Evolutionary conservation across 2,113 vertebrate species (phyloP).

Genomic region (Pseudorhombus dupliciocellatus): DNA sequence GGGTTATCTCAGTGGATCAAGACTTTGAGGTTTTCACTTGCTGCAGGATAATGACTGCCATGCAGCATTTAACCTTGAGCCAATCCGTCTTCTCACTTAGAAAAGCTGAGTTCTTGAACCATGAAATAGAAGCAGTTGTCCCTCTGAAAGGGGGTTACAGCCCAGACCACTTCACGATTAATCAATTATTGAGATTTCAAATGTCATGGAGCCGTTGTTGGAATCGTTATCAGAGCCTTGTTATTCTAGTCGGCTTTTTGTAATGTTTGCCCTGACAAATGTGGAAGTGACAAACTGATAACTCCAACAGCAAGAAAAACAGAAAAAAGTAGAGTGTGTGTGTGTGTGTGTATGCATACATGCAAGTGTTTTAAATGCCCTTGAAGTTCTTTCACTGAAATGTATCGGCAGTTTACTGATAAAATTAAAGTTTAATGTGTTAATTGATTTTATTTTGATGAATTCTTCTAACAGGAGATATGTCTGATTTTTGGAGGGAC

Average conservation of each 20-base stretch:
- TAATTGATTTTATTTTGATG: neutral
- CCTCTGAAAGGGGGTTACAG: conserved; percentile 62
- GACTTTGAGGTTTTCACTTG: conserved; percentile 49
- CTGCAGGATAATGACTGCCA: conserved; percentile 76
- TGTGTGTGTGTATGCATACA: neutral
- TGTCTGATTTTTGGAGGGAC: neutral
- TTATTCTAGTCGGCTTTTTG: conserved; percentile 11
- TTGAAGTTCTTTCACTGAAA: no score
- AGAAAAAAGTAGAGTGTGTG: conserved; percentile 5
- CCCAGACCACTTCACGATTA: conserved; percentile 57
- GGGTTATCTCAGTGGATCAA: conserved; percentile 58
- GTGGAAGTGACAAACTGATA: conserved; percentile 51
- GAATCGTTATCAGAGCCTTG: conserved; percentile 20
- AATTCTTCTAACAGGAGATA: conserved; percentile 7
- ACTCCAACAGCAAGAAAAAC: conserved; percentile 16
- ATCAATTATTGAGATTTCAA: conserved; percentile 65
- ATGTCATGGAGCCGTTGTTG: conserved; percentile 22
- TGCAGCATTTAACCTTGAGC: conserved; percentile 77
- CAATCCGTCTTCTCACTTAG: conserved; percentile 73
- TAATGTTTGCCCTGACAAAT: neutral
- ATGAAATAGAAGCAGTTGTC: conserved; percentile 76
- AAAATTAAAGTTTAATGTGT: neutral
- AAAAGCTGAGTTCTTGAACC: conserved; percentile 73
- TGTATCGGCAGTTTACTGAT: no score
- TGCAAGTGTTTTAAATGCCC: neutral